A percentile compares a stretch with the other conserved stretches of the same genome.
Conservation (phyloP, 1,140 invertebrate genomes). For the Sminthurinus signatus region DNA sequence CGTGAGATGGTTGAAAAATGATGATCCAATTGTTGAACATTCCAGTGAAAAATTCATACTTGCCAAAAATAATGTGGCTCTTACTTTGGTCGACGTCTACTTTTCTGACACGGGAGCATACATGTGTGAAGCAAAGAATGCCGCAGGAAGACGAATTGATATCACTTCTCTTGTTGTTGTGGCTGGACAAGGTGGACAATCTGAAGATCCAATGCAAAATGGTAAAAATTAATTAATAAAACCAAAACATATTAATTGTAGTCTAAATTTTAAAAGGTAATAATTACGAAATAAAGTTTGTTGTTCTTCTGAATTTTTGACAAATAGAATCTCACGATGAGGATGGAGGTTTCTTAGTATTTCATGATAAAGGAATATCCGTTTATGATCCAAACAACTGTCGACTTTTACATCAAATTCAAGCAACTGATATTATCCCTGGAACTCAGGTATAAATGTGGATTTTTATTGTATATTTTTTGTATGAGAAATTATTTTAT, state of each 20-base stretch:
- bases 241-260: too few species aligned
- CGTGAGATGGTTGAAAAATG: slow-evolving; percentile 63
- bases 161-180: slow-evolving; percentile 65
- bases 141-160: slow-evolving; percentile 62
- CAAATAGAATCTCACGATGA: slow-evolving; percentile 45
- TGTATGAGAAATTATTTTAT: too few species aligned
- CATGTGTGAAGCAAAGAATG: slow-evolving; percentile 66
- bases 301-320: too few species aligned
- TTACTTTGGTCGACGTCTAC: slow-evolving; percentile 59
- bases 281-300: too few species aligned
- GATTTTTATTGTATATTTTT: too few species aligned
- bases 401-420: slow-evolving; percentile 63
- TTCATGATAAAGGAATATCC: slow-evolving; percentile 69
- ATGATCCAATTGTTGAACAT: slow-evolving; percentile 52
- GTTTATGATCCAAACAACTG: slow-evolving; percentile 69
- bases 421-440: slow-evolving; percentile 65
- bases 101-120: slow-evolving; percentile 70
- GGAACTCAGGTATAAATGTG: slow-evolving; percentile 61
- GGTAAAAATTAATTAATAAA: too few species aligned
- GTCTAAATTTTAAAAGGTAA: too few species aligned
- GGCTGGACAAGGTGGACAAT: slow-evolving; percentile 48
- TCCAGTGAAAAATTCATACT: slow-evolving; percentile 56
- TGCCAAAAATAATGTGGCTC: slow-evolving; percentile 62
- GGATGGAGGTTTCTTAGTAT: slow-evolving; percentile 64
- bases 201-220: too few species aligned